These are phyloP conservation scores for Parnassius glacialis DNA, from an alignment of 2,888 invertebrate species.

Conservation along the genomic window DNA sequence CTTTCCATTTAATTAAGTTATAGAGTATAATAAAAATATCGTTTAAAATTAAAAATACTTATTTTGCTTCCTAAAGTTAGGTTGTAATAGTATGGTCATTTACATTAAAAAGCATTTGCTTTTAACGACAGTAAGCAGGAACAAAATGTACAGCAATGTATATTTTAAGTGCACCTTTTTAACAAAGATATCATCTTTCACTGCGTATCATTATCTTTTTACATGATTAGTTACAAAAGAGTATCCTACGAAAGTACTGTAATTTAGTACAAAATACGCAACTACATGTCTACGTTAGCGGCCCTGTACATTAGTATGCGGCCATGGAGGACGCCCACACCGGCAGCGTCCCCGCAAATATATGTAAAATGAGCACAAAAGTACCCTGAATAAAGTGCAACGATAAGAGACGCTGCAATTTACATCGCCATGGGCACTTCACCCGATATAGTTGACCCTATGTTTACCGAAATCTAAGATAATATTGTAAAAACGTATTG, in stretches of 20 bases:
- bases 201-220: slow-evolving; percentile 13
- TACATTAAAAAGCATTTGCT: no score
- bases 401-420: slow-evolving; percentile 75
- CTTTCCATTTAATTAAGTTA: no score
- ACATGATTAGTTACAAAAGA: slow-evolving; percentile 12
- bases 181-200: slow-evolving; percentile 3
- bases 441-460: slow-evolving; percentile 57
- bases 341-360: slow-evolving; percentile 63
- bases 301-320: slow-evolving; percentile 61
- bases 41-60: no score
- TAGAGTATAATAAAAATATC: no score
- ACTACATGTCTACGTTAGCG: slow-evolving; percentile 48
- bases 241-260: slow-evolving; percentile 7
- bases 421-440: slow-evolving; percentile 67
- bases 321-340: slow-evolving; percentile 62
- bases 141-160: no score
- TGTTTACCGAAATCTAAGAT: slow-evolving; percentile 59
- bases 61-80: no score
- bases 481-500: not conserved
- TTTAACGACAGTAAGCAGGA: no score
- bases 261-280: slow-evolving; percentile 39
- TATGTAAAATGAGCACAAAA: slow-evolving; percentile 77
- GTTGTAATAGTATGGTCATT: no score
- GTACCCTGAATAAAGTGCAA: slow-evolving; percentile 74
- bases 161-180: no score